Evolutionary conservation across 37 sponge, comb jelly and placozoan species (phyloP).

Genomic region (Eunapius fragilis): DNA sequence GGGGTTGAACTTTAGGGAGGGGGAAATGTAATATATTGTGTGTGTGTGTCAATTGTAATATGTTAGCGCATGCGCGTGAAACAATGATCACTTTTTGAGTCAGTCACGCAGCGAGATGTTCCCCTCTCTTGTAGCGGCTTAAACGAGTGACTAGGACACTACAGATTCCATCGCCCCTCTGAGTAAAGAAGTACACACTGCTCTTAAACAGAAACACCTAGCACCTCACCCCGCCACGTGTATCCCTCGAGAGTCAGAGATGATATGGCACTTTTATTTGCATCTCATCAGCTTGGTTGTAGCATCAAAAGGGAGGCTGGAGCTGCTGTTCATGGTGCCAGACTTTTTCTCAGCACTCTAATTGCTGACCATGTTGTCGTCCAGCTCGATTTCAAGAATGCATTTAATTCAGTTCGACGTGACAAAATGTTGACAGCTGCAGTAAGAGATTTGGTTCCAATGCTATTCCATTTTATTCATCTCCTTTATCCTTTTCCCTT

Average conservation of each 20-base stretch:
- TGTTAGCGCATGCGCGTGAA: too few relatives aligned
- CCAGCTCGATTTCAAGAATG: conserved; percentile 29
- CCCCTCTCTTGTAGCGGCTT: too few relatives aligned
- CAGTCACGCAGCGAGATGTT: too few relatives aligned
- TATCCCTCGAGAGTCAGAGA: too few relatives aligned
- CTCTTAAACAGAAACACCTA: background rate
- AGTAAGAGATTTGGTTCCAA: background rate
- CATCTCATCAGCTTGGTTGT: conserved; percentile 16
- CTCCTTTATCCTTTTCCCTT: too few relatives aligned
- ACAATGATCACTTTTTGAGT: too few relatives aligned
- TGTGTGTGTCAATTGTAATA: too few relatives aligned
- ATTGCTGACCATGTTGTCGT: background rate
- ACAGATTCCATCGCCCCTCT: background rate
- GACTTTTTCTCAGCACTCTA: conserved; percentile 4
- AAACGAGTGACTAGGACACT: too few relatives aligned
- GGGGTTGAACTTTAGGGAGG: too few relatives aligned
- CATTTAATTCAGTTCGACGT: conserved; percentile 20
- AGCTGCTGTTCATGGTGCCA: conserved; percentile 36
- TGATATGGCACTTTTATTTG: too few relatives aligned
- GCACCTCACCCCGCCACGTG: too few relatives aligned
- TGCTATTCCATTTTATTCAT: conserved; percentile 14
- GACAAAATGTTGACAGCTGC: conserved; percentile 29
- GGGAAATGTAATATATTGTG: too few relatives aligned
- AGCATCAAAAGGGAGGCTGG: conserved; percentile 4
- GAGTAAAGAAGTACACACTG: background rate